These are phyloP conservation scores for Patella caerulea DNA, from an alignment of 2,888 invertebrate species.

Conservation along the genomic window DNA sequence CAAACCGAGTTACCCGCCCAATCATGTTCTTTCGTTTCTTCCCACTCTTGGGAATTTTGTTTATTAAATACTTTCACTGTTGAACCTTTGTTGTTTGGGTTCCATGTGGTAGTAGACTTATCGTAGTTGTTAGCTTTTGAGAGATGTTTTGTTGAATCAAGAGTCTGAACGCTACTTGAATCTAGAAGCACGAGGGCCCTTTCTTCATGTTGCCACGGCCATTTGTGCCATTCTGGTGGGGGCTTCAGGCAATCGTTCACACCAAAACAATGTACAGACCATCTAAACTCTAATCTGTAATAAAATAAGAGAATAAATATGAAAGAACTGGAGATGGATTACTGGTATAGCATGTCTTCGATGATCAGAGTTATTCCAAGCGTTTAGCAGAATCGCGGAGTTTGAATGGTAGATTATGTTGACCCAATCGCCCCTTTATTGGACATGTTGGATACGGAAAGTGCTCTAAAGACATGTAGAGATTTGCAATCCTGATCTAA, in stretches of 20 bases:
- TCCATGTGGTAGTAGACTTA: neutral
- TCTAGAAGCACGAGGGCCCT: neutral
- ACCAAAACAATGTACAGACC: constrained; percentile 31
- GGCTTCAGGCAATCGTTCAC: constrained; percentile 22
- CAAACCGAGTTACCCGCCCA: neutral
- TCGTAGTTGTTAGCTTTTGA: neutral
- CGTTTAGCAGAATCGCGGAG: too few relatives aligned
- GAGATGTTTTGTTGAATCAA: neutral
- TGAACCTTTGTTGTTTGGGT: neutral
- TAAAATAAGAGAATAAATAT: too few relatives aligned
- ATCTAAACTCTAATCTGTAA: constrained; percentile 36
- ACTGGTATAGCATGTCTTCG: too few relatives aligned
- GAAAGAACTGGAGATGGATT: too few relatives aligned
- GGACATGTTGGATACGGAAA: too few relatives aligned
- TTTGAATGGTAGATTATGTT: too few relatives aligned
- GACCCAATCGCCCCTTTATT: too few relatives aligned
- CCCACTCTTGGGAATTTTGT: neutral
- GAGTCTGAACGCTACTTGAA: neutral
- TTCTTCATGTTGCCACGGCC: constrained; percentile 25
- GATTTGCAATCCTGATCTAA: too few relatives aligned
- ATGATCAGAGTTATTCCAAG: too few relatives aligned
- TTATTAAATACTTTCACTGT: neutral
- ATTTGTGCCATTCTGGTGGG: constrained; percentile 20
- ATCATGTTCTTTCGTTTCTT: neutral
- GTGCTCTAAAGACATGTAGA: too few relatives aligned